A percentile compares a stretch with the other conserved stretches of the same genome.
Conservation (phyloP, 2,888 invertebrate genomes). For the Caenorhabditis parvicauda region DNA sequence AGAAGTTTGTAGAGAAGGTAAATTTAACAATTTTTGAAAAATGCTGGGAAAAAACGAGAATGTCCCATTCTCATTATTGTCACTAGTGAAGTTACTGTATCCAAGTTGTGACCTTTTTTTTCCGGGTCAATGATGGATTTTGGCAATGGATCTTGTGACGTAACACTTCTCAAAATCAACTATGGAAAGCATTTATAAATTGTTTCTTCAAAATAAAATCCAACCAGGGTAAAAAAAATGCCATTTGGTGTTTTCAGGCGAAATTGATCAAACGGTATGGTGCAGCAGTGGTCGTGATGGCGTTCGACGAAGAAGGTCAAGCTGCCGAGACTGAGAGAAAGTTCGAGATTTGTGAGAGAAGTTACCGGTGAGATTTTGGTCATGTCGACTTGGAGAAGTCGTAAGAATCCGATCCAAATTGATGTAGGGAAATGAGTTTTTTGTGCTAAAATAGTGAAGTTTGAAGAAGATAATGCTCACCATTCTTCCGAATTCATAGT, state of each 20-base stretch:
- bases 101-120: too few relatives aligned
- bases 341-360: conserved; percentile 68
- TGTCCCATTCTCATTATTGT: background rate
- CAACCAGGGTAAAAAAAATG: background rate
- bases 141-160: too few relatives aligned
- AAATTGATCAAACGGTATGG: conserved; percentile 67
- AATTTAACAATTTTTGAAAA: too few relatives aligned
- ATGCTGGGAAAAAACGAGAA: background rate
- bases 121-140: too few relatives aligned
- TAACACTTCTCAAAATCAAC: too few relatives aligned
- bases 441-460: conserved; percentile 1
- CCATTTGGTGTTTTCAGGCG: conserved; percentile 63
- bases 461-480: background rate
- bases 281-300: conserved; percentile 70
- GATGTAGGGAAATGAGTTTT: background rate
- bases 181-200: too few relatives aligned
- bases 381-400: too few relatives aligned
- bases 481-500: background rate
- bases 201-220: too few relatives aligned
- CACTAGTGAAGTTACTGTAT: background rate
- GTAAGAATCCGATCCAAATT: background rate
- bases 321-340: conserved; percentile 68
- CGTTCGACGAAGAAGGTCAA: conserved; percentile 70
- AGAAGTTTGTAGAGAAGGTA: conserved; percentile 66
- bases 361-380: conserved; percentile 30